Evolutionary conservation across 1,140 invertebrate genomes (phyloP), one percentile per base, ranked within the genome.

Genomic region (Battus philenor): DNA sequence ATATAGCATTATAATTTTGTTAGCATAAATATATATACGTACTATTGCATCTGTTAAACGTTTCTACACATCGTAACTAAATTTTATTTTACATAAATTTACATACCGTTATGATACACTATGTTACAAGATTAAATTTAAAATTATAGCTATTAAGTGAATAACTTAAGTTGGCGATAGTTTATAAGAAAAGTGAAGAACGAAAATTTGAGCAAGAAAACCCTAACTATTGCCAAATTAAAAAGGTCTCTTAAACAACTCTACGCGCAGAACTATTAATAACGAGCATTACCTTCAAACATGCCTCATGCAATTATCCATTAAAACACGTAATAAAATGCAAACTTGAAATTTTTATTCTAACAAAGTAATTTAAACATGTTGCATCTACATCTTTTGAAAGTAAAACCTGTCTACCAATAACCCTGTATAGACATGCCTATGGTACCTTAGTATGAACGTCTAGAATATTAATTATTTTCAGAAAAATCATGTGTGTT

Each of bases 121-220:
- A 34, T 34, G 18, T 9, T 34, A 34, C 32, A 34, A n/a, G n/a
- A n/a, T n/a, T n/a, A n/a, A n/a, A n/a, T 1, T 34, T 34, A 15
- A 32, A 34, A 18, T 34, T 34, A 34, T 17, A 20, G 17, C n/a
- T 18, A 17, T 11, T 34, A 11, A 20, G 32, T 11, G 17, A 34
- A 34, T 18, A 18, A 20, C 15, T 18, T 17, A 34, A 34, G 4
- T 17, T 3, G 16, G 15, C 20, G 32, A 34, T 34, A 34, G 32
- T 11, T 33, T 17, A 17, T 20, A 20, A 20, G 18, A 34, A 20
- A 34, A 34, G 17, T 34, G 16, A 34, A 34, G 9, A 34, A 34
- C 17, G 9, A 12, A 18, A 34, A 34, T 34, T 34, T 34, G 32
- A 34, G 32, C 17, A 34, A 34, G 32, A 34, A 34, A 17, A 30